phyloP scores from a whole-genome alignment of 2,888 invertebrate species.

The Sthenelais limicola region DNA sequence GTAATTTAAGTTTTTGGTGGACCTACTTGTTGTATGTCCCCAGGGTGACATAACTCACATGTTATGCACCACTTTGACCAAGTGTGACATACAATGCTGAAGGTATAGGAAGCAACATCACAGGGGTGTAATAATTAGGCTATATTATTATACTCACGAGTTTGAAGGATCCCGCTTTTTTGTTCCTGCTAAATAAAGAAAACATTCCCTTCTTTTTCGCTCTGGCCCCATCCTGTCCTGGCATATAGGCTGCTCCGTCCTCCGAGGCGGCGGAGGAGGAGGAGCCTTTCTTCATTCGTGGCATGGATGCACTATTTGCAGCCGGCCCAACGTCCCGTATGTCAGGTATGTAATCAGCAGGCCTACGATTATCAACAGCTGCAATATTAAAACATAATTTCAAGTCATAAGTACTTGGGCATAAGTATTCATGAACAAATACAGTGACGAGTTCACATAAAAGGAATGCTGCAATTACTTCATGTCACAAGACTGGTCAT shows the following conservation, averaged over 20 bases:
- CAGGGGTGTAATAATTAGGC: neutral
- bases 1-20: neutral
- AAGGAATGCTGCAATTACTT: too few relatives aligned
- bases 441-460: too few relatives aligned
- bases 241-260: slow-evolving; percentile 49
- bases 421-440: too few relatives aligned
- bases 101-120: too few relatives aligned
- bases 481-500: too few relatives aligned
- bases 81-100: too few relatives aligned
- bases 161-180: slow-evolving; percentile 70
- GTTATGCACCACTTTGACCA: too few relatives aligned
- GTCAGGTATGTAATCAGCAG: too few relatives aligned
- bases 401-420: too few relatives aligned
- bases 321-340: slow-evolving; percentile 4
- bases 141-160: slow-evolving; percentile 62
- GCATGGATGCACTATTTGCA: neutral
- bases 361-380: slow-evolving; percentile 1
- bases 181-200: slow-evolving; percentile 58
- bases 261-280: slow-evolving; percentile 6
- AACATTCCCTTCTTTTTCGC: slow-evolving; percentile 70
- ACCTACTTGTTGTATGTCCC: neutral
- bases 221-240: slow-evolving; percentile 74
- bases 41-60: too few relatives aligned
- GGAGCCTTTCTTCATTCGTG: neutral
- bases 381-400: too few relatives aligned